Evolutionary conservation across 2,113 vertebrate species (phyloP), one percentile per base, ranked within the genome.

Genomic region (Phocoena sinus): DNA sequence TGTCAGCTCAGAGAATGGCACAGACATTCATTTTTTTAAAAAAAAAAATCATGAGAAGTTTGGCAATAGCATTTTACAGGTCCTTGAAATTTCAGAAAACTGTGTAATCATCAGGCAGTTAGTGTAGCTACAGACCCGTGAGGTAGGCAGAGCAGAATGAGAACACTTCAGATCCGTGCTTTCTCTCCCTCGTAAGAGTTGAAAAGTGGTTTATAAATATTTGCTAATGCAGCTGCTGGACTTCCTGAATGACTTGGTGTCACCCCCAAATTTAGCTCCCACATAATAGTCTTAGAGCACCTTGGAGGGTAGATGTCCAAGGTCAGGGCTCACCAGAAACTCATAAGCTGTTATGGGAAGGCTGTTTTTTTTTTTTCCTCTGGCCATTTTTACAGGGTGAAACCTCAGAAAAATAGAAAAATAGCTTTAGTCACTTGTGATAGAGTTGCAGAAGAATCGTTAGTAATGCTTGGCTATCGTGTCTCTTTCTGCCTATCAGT

Each of bases 1-100:
- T 96, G 99, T 97, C 82, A 0, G 0, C 2, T 68, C 4, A 95
- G 20, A 4, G 41, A 97, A 81, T 70, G 91, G 95, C 67, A 87
- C 0, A 41, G 76, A 28, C 8, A 2, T 8, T 11, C 31, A 0
- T 36, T 28, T 23, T 36, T 28, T 23, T 7, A 20, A 58, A 58
- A 53, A 1, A 50, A 1, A 20, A 95, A 84, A 56, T 41, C 23
- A 6, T 17, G 67, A 53, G 50, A 67, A 38, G 41, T 77, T 44
- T 62, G 63, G 50, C 60, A 85, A 21, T 21, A 38, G 20, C 47
- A 8, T 41, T 77, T 84, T 53, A 62, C 33, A 63, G 60, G 26
- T 38, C 36, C 67, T 91, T 60, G n/a, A 63, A 20, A 17, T 76
- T 82, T 93, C 67, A 93, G 95, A 83, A 80, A 81, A 74, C 31